Base-by-base conservation (phyloP, 2,888 invertebrate species). In the Crossocerus cetratus region DNA sequence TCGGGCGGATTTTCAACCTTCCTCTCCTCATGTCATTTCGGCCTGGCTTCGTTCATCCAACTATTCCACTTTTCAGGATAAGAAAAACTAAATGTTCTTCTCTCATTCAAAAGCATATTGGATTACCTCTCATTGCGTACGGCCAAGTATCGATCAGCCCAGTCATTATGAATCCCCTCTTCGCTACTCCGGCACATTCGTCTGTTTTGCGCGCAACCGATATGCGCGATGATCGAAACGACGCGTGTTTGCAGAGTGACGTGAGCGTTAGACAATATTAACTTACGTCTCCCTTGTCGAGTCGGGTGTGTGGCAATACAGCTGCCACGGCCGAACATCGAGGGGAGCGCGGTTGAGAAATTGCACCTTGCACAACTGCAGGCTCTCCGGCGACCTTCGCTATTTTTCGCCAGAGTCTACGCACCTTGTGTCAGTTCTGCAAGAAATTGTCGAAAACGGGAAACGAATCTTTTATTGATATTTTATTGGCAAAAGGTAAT, bases 281-380 rank as follows among this genome's bases (percentile, higher is more conserved):
- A 49, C 49, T 16, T 14, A 49, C 49, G 16, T 16, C 63, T 57
- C 63, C 69, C 60, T 74, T 69, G 58, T 61, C 58, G 59, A 49
- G 44, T 49, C 63, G 49, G 60, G n/a, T 66, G 71, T 72, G 56
- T 65, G 57, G 68, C 68, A 23, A 49, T 58, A 58, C 71, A 69
- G 75, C 71, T 69, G 65, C 57, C 54, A 43, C 43, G 32, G 2
- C 18, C 43, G 43, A 65, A 49, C 44, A 42, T 16, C 2, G 62
- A 57, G 63, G 65, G 71, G 76, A 62, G 65, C 45, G 53, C 49
- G 53, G 59, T 4, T 4, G 14, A 61, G 42, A 76, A 76, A 76
- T 69, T 69, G 57, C 55, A 59, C 55, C 42, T 62, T 55, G 65
- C 42, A 44, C 62, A 21, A 64, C 61, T 14, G 22, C 8, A 63